These are phyloP conservation scores for Equus przewalskii DNA, from an alignment of 2,113 vertebrate species.

Conservation along the genomic window DNA sequence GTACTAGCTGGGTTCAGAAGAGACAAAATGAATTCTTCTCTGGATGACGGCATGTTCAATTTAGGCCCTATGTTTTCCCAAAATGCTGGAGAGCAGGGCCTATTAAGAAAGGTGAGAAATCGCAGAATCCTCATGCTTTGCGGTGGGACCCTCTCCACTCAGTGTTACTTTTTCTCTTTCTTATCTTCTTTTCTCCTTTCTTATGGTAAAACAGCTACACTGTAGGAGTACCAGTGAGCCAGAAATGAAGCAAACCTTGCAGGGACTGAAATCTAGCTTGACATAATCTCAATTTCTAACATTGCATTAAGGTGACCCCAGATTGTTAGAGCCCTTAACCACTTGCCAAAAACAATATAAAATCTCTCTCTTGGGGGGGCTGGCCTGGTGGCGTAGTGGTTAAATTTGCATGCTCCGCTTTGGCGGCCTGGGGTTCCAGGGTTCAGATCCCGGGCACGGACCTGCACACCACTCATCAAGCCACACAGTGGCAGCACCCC, in stretches of 20 bases:
- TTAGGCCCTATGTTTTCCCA: neutral
- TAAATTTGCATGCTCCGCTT: no score
- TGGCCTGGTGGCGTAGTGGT: no score
- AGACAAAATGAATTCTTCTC: slow-evolving; percentile 18
- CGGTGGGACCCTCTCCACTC: neutral
- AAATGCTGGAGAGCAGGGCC: neutral
- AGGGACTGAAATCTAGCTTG: neutral
- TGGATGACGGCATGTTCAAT: neutral
- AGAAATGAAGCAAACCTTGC: neutral
- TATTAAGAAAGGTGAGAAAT: slow-evolving; percentile 12
- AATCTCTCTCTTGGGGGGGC: neutral
- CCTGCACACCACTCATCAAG: no score
- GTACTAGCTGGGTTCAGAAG: neutral
- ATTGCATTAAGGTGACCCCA: neutral
- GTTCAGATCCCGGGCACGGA: no score
- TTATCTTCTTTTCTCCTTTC: neutral
- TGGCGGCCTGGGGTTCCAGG: no score
- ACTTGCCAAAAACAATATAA: neutral
- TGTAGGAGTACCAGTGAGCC: neutral
- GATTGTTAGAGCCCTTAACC: neutral
- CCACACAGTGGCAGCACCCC: no score
- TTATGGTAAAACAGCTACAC: neutral
- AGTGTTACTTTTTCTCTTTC: neutral
- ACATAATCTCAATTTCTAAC: slow-evolving; percentile 21
- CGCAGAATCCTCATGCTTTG: neutral